Evolutionary conservation across 1,140 invertebrate species (phyloP).

Genomic region (Microplitis demolitor): DNA sequence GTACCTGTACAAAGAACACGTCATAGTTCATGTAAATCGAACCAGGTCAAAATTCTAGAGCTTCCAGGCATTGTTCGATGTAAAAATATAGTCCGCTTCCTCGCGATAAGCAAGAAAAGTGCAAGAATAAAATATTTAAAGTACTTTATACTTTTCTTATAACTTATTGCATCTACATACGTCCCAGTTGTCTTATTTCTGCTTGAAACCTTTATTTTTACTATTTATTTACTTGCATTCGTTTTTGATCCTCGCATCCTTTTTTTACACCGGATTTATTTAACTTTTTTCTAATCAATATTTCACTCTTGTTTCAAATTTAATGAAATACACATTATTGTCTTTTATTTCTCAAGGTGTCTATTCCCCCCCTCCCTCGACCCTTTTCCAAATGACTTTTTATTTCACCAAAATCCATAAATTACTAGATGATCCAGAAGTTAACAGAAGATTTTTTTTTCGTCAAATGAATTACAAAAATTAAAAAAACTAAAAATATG

Average conservation of each 20-base stretch:
- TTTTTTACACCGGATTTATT: background rate
- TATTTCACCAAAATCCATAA: too few relatives aligned
- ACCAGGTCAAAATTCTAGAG: conserved; percentile 11
- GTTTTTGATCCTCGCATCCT: background rate
- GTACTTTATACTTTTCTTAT: conserved; percentile 25
- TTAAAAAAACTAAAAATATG: too few relatives aligned
- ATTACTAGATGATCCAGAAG: too few relatives aligned
- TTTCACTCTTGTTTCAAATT: background rate
- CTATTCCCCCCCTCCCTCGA: too few relatives aligned
- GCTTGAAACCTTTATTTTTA: background rate
- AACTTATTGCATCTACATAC: conserved; percentile 32
- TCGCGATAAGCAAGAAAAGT: background rate
- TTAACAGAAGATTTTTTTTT: too few relatives aligned
- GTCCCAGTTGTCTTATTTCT: conserved; percentile 22
- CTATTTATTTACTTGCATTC: background rate
- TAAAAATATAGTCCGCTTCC: conserved; percentile 12
- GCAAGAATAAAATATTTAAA: conserved; percentile 30
- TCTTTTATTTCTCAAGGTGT: too few relatives aligned
- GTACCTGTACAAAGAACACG: conserved; percentile 9
- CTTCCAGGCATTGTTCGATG: conserved; percentile 8
- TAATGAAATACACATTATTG: too few relatives aligned
- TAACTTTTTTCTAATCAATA: background rate
- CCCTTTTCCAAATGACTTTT: too few relatives aligned
- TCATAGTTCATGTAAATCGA: conserved; percentile 3
- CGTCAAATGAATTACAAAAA: too few relatives aligned